These are phyloP conservation scores for Thamnaconus septentrionalis DNA, from an alignment of 2,113 vertebrate genomes.

Conservation along the genomic window DNA sequence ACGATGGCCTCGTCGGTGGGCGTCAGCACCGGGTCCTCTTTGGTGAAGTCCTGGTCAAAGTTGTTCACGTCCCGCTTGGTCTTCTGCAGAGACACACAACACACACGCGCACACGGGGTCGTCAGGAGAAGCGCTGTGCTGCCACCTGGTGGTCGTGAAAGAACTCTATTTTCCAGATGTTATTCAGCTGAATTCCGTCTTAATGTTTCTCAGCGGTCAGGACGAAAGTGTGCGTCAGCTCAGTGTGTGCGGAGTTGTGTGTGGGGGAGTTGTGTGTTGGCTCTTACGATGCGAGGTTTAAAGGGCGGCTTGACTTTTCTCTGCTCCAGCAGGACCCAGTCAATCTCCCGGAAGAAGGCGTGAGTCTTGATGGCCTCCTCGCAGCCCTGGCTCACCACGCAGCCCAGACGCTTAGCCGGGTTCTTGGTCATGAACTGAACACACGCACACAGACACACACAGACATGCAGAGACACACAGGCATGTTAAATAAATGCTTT, in stretches of 20 bases:
- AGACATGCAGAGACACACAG: neutral
- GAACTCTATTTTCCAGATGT: neutral
- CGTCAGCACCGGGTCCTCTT: conserved; percentile 94
- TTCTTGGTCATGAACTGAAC: conserved; percentile 98
- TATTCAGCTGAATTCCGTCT: too few species aligned
- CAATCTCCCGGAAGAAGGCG: conserved; percentile 96
- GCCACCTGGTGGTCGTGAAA: neutral
- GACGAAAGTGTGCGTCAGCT: neutral
- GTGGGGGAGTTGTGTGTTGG: conserved; percentile 14
- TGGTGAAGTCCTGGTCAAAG: conserved; percentile 99
- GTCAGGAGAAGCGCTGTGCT: conserved; percentile 4
- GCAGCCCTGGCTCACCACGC: conserved; percentile 87
- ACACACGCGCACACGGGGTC: conserved; percentile 11
- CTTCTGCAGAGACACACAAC: conserved; percentile 79
- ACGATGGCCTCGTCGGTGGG: conserved; percentile 95
- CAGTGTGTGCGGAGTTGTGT: conserved; percentile 4
- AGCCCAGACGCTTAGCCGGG: conserved; percentile 93
- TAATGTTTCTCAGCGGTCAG: too few species aligned
- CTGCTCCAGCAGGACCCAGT: conserved; percentile 96
- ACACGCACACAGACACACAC: conserved; percentile 24
- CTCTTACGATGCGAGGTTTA: conserved; percentile 97
- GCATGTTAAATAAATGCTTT: neutral
- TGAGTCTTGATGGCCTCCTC: conserved; percentile 97
- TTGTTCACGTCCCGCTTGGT: conserved; percentile 99
- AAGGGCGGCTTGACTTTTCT: conserved; percentile 96